Conservation (phyloP, 2,797 vertebrate species). For the Lagorchestes hirsutus region DNA sequence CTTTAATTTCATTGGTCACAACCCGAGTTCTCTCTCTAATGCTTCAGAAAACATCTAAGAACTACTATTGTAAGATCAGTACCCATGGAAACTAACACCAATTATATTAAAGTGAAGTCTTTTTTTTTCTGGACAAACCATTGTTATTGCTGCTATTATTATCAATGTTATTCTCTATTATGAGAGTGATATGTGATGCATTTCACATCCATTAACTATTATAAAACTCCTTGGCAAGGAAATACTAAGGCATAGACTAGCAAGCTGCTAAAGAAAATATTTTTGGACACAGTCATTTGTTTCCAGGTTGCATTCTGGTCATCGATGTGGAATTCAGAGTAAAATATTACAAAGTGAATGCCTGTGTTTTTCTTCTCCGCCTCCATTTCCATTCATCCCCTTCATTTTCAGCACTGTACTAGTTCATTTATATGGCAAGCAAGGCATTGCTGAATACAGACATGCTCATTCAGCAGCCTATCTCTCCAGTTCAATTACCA, state of each 20-base stretch:
- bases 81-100: neutral
- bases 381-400: constrained; percentile 66
- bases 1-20: neutral
- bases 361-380: constrained; percentile 54
- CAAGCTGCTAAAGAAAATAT: constrained; percentile 51
- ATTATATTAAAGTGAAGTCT: neutral
- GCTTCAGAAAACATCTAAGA: constrained; percentile 6
- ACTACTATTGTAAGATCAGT: neutral
- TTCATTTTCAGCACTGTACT: constrained; percentile 62
- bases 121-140: neutral
- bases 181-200: constrained; percentile 30
- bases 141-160: neutral
- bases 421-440: constrained; percentile 79
- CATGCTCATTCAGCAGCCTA: constrained; percentile 72
- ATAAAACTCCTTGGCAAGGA: constrained; percentile 14
- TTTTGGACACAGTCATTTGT: constrained; percentile 59
- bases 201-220: constrained; percentile 13
- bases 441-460: constrained; percentile 77
- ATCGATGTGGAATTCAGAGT: constrained; percentile 77
- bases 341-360: constrained; percentile 78
- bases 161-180: neutral
- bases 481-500: constrained; percentile 84
- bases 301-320: constrained; percentile 80
- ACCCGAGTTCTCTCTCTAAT: neutral
- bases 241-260: constrained; percentile 57